Evolutionary conservation across 1,140 invertebrate genomes (phyloP).

Genomic region (Temnothorax curvispinosus): DNA sequence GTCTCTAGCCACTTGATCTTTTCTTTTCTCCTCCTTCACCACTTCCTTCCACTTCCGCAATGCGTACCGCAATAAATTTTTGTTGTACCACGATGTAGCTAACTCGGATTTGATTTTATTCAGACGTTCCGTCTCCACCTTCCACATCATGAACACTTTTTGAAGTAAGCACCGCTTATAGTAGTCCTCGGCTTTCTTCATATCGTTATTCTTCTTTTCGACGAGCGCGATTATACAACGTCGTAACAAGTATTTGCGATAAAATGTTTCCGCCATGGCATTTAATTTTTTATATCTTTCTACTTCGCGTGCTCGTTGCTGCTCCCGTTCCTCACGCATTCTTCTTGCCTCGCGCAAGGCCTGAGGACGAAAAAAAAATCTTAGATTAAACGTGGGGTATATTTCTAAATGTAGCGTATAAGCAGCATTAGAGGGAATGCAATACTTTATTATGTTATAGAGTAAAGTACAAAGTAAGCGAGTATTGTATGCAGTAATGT

Average conservation of each 20-base stretch:
- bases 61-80: conserved; percentile 70
- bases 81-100: conserved; percentile 66
- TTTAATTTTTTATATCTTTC: conserved; percentile 74
- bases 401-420: conserved; percentile 30
- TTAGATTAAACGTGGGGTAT: conserved; percentile 21
- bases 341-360: conserved; percentile 76
- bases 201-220: conserved; percentile 68
- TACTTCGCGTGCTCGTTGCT: conserved; percentile 69
- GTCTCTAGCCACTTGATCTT: conserved; percentile 79
- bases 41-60: conserved; percentile 76
- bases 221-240: conserved; percentile 74
- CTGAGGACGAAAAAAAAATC: conserved; percentile 60
- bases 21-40: conserved; percentile 65
- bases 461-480: conserved; percentile 6
- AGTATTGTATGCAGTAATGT: conserved; percentile 1
- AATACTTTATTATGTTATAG: conserved; percentile 19
- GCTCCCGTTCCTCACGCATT: conserved; percentile 78
- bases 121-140: conserved; percentile 55
- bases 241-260: conserved; percentile 77
- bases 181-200: conserved; percentile 72
- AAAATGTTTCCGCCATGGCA: conserved; percentile 76
- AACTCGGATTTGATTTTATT: conserved; percentile 66
- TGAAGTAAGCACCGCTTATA: conserved; percentile 64
- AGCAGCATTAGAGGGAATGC: neutral
- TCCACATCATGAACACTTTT: conserved; percentile 75